These are phyloP conservation scores for Falco biarmicus DNA, from an alignment of 2,797 vertebrate species.

Conservation along the genomic window DNA sequence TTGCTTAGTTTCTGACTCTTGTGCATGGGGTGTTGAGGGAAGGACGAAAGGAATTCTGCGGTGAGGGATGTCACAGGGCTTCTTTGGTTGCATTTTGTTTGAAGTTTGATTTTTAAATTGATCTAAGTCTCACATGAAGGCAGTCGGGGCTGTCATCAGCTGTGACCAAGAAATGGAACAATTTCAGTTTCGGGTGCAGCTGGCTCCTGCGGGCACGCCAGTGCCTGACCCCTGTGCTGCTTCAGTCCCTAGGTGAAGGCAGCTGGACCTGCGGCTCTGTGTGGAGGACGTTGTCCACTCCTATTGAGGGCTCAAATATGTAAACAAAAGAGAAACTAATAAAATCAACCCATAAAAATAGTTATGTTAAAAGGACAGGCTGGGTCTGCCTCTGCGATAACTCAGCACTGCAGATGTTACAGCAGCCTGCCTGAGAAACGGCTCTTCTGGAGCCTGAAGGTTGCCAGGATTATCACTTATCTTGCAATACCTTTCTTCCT, in stretches of 20 bases:
- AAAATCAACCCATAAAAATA: not conserved
- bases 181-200: not conserved
- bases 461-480: not conserved
- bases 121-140: rapidly evolving
- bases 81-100: not conserved
- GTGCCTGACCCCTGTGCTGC: rapidly evolving
- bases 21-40: not conserved
- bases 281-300: not conserved
- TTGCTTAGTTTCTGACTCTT: not conserved
- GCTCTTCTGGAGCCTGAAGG: not conserved
- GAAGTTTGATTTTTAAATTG: not conserved
- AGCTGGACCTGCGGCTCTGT: rapidly evolving
- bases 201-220: not conserved
- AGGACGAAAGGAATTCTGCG: no score
- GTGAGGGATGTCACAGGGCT: not conserved
- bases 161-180: not conserved
- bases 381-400: not conserved
- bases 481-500: not conserved
- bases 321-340: not conserved
- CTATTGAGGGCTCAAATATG: no score
- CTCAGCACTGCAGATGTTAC: not conserved
- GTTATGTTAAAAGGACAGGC: not conserved
- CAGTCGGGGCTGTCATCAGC: rapidly evolving
- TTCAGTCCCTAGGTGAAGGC: not conserved
- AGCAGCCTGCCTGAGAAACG: not conserved